Percentiles rank a stretch among this genome's conserved stretches.
phyloP scores from a whole-genome alignment of 2,888 invertebrate species.

The Lymantria monacha region DNA sequence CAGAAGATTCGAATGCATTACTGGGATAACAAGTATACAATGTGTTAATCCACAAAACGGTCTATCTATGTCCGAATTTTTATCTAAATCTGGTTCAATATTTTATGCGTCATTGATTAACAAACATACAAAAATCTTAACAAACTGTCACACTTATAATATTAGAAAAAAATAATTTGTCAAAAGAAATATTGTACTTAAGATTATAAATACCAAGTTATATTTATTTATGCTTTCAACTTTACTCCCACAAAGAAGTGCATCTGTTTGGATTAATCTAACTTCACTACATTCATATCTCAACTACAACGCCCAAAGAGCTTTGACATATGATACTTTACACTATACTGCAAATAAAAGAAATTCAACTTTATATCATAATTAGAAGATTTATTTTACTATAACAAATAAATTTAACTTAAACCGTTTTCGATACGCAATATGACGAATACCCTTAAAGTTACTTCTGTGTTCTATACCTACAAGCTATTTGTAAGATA shows the following conservation, averaged over 20 bases:
- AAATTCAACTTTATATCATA: constrained; percentile 22
- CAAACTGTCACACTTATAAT: too few species aligned
- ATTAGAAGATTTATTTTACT: constrained; percentile 14
- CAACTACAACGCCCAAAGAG: constrained; percentile 59
- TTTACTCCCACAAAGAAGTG: constrained; percentile 73
- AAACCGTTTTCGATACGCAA: constrained; percentile 53
- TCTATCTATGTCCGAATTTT: too few species aligned
- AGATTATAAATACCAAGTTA: too few species aligned
- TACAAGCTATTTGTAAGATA: constrained; percentile 81
- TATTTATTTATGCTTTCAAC: too few species aligned
- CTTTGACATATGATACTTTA: constrained; percentile 19
- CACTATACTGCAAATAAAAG: constrained; percentile 29
- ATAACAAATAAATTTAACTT: constrained; percentile 16
- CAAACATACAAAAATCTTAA: too few species aligned
- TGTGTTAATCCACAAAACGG: too few species aligned
- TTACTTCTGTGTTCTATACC: constrained; percentile 77
- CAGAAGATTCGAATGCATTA: too few species aligned
- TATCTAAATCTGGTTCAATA: too few species aligned
- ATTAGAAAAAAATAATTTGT: too few species aligned
- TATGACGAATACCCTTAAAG: constrained; percentile 77
- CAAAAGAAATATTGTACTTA: too few species aligned
- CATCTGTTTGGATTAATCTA: constrained; percentile 79
- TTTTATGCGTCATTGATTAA: too few species aligned
- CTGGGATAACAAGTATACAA: too few species aligned
- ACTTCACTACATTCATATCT: constrained; percentile 77